phyloP scores from a whole-genome alignment of 2,113 vertebrate species.

The Callospermophilus lateralis region DNA sequence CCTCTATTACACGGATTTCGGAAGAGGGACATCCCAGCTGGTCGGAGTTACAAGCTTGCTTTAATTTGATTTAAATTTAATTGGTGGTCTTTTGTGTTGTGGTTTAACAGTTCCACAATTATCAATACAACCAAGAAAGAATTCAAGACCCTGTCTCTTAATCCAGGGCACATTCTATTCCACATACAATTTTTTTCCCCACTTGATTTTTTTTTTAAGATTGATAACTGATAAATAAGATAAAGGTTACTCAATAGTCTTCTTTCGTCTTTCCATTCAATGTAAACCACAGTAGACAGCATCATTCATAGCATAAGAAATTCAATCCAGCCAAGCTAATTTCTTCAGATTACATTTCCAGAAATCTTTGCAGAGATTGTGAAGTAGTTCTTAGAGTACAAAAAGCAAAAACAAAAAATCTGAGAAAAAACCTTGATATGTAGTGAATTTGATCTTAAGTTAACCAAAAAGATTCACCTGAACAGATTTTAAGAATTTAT shows the following conservation, averaged over 20 bases:
- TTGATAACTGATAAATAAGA: too few relatives aligned
- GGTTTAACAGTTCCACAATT: not conserved
- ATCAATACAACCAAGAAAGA: not conserved
- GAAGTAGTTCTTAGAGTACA: not conserved
- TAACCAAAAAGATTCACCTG: slow-evolving; percentile 28
- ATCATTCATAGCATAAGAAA: slow-evolving; percentile 26
- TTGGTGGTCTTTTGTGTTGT: too few relatives aligned
- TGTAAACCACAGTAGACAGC: not conserved
- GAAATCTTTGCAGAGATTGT: slow-evolving; percentile 53
- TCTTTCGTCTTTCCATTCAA: not conserved
- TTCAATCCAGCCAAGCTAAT: not conserved
- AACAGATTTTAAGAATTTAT: slow-evolving; percentile 31
- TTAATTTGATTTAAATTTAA: too few relatives aligned
- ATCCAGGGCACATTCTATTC: not conserved
- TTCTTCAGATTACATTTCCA: slow-evolving; percentile 10
- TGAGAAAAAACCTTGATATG: slow-evolving; percentile 53
- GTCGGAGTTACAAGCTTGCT: too few relatives aligned
- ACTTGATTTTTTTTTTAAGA: too few relatives aligned
- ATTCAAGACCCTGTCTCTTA: not conserved
- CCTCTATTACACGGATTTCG: too few relatives aligned
- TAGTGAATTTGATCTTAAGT: too few relatives aligned
- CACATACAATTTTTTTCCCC: not conserved
- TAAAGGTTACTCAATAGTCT: not conserved
- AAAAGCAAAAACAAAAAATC: not conserved
- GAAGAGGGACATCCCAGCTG: too few relatives aligned